Conservation (phyloP, 2,113 vertebrate genomes). For the Panthera leo region DNA sequence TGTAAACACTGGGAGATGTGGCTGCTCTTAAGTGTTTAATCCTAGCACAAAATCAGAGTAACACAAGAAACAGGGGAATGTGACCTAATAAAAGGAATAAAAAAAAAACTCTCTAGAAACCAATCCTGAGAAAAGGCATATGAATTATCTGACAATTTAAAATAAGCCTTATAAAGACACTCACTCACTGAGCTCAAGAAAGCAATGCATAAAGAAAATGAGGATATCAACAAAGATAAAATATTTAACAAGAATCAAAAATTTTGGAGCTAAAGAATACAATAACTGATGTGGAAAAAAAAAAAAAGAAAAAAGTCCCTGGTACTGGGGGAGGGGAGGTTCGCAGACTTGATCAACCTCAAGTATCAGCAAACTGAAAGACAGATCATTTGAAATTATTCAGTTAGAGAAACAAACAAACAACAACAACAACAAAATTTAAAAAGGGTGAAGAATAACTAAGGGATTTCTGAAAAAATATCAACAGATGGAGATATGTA, state of each 20-base stretch:
- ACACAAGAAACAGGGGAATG: neutral
- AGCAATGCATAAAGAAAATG: neutral
- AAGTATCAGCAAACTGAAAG: neutral
- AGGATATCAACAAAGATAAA: neutral
- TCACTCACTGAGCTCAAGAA: neutral
- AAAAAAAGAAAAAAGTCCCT: neutral
- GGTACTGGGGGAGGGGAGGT: neutral
- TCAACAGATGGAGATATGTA: neutral
- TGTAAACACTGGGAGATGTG: neutral
- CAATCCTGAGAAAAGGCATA: neutral
- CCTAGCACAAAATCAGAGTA: neutral
- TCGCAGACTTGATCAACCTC: too few relatives aligned
- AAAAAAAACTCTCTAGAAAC: neutral
- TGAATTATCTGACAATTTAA: neutral
- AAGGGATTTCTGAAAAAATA: neutral
- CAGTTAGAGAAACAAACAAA: neutral
- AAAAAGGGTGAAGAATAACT: neutral
- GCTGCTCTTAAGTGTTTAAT: neutral
- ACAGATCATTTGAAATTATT: neutral
- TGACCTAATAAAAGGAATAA: neutral
- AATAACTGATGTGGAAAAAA: neutral
- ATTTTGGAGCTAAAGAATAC: neutral
- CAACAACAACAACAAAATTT: neutral
- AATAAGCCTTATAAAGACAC: neutral
- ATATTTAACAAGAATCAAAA: neutral